Evolutionary conservation across 2,113 vertebrate genomes (phyloP).

Genomic region (Myanophis thanlyinensis): DNA sequence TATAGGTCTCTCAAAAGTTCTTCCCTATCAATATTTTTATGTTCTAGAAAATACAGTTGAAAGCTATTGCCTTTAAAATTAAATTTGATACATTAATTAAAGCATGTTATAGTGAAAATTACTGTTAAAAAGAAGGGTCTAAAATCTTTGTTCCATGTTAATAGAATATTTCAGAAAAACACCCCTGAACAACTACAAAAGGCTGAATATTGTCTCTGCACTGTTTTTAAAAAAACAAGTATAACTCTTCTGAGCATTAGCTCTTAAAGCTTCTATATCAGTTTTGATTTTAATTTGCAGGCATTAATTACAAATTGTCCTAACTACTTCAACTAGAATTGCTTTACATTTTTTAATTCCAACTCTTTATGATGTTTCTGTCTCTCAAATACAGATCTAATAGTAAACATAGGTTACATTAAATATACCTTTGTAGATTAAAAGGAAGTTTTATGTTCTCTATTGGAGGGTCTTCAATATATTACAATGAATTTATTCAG

Average conservation of each 20-base stretch:
- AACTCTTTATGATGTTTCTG: neutral
- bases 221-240: neutral
- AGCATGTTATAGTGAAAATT: neutral
- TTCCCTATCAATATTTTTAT: neutral
- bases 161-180: neutral
- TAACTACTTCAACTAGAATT: neutral
- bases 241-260: neutral
- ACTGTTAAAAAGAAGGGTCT: neutral
- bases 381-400: neutral
- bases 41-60: neutral
- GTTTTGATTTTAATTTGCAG: slow-evolving; percentile 13
- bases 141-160: neutral
- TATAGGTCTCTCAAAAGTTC: neutral
- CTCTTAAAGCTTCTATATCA: neutral
- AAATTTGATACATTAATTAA: neutral
- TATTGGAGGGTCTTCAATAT: neutral
- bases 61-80: neutral
- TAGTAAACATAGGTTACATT: neutral
- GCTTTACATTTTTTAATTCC: slow-evolving; percentile 13
- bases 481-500: neutral
- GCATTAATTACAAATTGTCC: neutral
- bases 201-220: neutral
- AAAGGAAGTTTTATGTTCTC: neutral
- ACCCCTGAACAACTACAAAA: neutral
- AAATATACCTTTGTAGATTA: neutral